Evolutionary conservation across 2,113 vertebrate genomes (phyloP).

Genomic region (Empidonax alnorum): DNA sequence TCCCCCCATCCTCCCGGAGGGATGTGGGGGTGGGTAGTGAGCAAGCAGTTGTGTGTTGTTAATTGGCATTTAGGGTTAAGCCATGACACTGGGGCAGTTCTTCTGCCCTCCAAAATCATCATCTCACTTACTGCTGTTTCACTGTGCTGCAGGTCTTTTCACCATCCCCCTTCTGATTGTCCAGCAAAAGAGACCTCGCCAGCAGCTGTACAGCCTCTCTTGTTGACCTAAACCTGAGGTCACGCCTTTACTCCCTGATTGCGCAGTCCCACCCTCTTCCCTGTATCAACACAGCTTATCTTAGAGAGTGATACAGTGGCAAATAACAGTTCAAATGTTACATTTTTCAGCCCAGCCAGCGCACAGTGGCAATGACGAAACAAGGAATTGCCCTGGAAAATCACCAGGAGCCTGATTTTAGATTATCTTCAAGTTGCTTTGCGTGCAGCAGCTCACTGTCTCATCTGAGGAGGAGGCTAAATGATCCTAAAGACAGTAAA

Average conservation of each 20-base stretch:
- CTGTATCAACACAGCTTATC: no score
- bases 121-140: not conserved
- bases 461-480: not conserved
- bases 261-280: not conserved
- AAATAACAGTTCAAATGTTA: not conserved
- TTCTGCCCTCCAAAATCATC: not conserved
- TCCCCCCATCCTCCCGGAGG: not conserved
- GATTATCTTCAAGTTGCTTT: not conserved
- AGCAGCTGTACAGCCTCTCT: not conserved
- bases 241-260: not conserved
- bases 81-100: not conserved
- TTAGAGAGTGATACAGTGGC: not conserved
- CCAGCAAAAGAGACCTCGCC: not conserved
- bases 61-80: not conserved
- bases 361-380: rapidly evolving
- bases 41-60: rapidly evolving
- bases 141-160: not conserved
- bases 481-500: not conserved
- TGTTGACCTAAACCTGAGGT: not conserved
- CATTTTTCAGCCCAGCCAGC: not conserved
- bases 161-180: not conserved
- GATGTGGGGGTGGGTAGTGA: not conserved
- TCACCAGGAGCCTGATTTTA: not conserved
- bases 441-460: not conserved
- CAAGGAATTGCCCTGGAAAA: not conserved